Evolutionary conservation across 2,113 vertebrate species (phyloP), one percentile per base, ranked within the genome.

Genomic region (Gymnobelideus leadbeateri): DNA sequence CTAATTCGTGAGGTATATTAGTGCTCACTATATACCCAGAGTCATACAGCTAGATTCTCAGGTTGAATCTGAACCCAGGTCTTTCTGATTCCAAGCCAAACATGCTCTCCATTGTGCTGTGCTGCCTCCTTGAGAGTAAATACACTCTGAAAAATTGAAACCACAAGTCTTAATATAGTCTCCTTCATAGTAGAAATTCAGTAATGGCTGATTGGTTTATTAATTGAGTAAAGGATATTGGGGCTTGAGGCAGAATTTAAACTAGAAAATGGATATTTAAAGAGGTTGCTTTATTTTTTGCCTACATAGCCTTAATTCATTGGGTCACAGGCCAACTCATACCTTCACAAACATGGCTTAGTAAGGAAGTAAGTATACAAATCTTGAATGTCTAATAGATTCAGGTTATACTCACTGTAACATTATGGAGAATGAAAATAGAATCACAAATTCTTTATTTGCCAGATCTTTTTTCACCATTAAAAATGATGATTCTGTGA

Each of bases 131-230:
- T 57, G 55, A 57, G 26, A 57, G 12, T 53, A 91, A 54, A 91
- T 84, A 54, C 28, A 93, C 92, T 94, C 49, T 90, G 50, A 52
- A 90, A 93, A 96, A 95, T 55, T 21, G 95, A 91, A 94, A 96
- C 50, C 90, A 89, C 92, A 28, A 54, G 46, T 90, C 8, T 94
- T 95, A 37, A 54, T 91, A 93, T 89, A 24, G 54, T 96, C 94
- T 37, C 93, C 53, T 21, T 94, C 28, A 54, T 84, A 96, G 11
- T 90, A 90, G 61, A 6, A 95, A 8, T 96, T 96, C 89, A 93
- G 24, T 96, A 84, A 95, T 96, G 93, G 25, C 12, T 93, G 61
- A 95, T 54, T 95, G 91, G 92, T 95, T 91, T 92, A 94, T 96
- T 97, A 93, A 95, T 92, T 46, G 90, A 47, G 54, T 95, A 96